Conservation (phyloP, 2,113 vertebrate species). For the Protobothrops mucrosquamatus region DNA sequence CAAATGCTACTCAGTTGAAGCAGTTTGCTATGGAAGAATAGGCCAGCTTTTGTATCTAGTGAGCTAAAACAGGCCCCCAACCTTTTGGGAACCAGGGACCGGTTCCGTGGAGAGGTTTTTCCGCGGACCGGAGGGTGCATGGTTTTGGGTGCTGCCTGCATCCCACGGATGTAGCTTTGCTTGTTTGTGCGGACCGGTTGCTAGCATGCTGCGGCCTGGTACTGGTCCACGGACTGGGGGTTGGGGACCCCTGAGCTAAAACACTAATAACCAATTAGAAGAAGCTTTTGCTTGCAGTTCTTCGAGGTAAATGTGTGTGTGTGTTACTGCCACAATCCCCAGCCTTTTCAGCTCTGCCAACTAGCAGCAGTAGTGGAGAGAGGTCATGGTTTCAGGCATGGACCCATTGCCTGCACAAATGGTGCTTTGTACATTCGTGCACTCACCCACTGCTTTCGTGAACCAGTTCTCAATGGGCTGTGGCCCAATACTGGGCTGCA, state of each 20-base stretch:
- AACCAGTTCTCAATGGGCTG: neutral
- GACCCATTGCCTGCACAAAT: neutral
- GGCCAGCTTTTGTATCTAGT: neutral
- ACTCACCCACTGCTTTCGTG: neutral
- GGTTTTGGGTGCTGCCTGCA: too few relatives aligned
- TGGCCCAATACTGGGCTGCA: too few relatives aligned
- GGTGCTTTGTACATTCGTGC: neutral
- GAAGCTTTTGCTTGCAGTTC: neutral
- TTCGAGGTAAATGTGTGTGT: neutral
- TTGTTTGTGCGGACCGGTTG: too few relatives aligned
- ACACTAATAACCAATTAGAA: neutral
- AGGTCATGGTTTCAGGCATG: rapidly evolving
- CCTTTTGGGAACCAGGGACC: too few relatives aligned
- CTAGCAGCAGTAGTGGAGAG: neutral
- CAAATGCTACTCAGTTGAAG: neutral
- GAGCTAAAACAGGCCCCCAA: neutral
- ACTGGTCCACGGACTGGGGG: too few relatives aligned
- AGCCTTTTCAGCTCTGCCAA: neutral
- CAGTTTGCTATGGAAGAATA: neutral
- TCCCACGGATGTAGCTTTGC: too few relatives aligned
- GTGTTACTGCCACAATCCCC: neutral
- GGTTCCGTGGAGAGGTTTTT: too few relatives aligned
- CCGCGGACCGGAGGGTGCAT: too few relatives aligned
- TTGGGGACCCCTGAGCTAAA: neutral
- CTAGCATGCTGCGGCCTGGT: too few relatives aligned